Evolutionary conservation across 2,888 invertebrate genomes (phyloP), one percentile per base, ranked within the genome.

Genomic region (Dicyrtomina minuta): DNA sequence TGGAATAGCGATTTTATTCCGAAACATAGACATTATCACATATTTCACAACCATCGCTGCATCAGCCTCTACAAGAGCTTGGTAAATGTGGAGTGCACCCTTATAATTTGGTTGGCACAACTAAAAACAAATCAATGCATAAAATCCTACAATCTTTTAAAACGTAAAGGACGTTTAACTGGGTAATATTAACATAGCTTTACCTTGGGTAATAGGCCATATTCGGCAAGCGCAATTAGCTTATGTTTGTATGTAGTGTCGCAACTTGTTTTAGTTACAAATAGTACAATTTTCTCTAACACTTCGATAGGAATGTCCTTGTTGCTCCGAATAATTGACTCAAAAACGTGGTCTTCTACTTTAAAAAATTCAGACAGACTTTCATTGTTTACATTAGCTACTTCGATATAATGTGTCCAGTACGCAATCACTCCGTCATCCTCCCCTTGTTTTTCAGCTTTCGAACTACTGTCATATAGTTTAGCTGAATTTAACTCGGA

Each of bases 131-230:
- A 8, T 22, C 12, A 22, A 6, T n/a, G n/a, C n/a, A n/a, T n/a
- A n/a, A n/a, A n/a, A n/a, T n/a, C n/a, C n/a, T n/a, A n/a, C n/a
- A n/a, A n/a, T n/a, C n/a, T n/a, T n/a, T n/a, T n/a, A n/a, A n/a
- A n/a, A n/a, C n/a, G n/a, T n/a, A n/a, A 12, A 8, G 10, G 15
- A 41, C 3, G n/a, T n/a, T n/a, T n/a, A 39, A 41, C 10, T 59
- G 17, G 10, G 10, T 5, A 61, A 15, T 15, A 20, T 17, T 39
- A 43, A 44, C 12, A 24, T 39, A 17, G 12, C n/a, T 1, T 39
- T 39, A 64, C 64, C 64, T 64, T 64, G 6, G 64, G 53, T 27
- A 64, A 20, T 10, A 64, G 20, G 3, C 51, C 64, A n/a, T 33
- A 53, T 12, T 33, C 17, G 12, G 51, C 64, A 24, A 64, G 39